phyloP scores from a whole-genome alignment of 2,797 vertebrate genomes.

The Apogon hyalosoma region DNA sequence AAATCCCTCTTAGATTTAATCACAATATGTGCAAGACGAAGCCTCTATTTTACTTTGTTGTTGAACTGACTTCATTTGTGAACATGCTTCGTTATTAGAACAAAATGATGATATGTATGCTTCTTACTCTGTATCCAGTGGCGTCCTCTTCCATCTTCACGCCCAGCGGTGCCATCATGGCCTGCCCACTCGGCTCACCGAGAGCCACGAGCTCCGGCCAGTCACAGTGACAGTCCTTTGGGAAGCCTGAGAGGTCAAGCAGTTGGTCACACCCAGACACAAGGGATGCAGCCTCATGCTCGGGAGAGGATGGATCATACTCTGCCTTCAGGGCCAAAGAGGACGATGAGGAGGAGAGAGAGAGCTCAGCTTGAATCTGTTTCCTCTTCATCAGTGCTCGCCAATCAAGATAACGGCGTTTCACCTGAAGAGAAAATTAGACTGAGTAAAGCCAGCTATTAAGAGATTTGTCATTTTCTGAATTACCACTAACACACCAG shows the following conservation, averaged over 20 bases:
- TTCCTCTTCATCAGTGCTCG: constrained; percentile 93
- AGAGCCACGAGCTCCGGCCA: constrained; percentile 91
- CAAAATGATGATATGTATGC: neutral
- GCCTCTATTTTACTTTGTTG: neutral
- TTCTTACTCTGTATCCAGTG: constrained; percentile 87
- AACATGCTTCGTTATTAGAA: neutral
- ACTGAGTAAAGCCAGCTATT: neutral
- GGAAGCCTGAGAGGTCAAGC: constrained; percentile 88
- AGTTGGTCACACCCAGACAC: constrained; percentile 87
- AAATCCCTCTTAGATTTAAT: neutral
- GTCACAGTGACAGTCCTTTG: constrained; percentile 89
- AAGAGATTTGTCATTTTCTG: neutral
- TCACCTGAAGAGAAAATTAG: constrained; percentile 77
- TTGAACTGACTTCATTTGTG: neutral
- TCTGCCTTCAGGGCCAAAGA: constrained; percentile 85
- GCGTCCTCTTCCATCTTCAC: constrained; percentile 93
- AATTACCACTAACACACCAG: neutral
- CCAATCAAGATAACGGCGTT: constrained; percentile 93
- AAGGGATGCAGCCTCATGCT: constrained; percentile 87
- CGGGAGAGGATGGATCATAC: constrained; percentile 89
- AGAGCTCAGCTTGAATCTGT: constrained; percentile 89
- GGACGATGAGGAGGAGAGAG: constrained; percentile 76
- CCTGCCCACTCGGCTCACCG: constrained; percentile 83
- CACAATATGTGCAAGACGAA: neutral
- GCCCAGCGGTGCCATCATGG: constrained; percentile 76